Percentiles rank a stretch among this genome's conserved stretches.
These are phyloP conservation scores for Dinothrombium tinctorium DNA, from an alignment of 1,140 invertebrate genomes.

Conservation along the genomic window DNA sequence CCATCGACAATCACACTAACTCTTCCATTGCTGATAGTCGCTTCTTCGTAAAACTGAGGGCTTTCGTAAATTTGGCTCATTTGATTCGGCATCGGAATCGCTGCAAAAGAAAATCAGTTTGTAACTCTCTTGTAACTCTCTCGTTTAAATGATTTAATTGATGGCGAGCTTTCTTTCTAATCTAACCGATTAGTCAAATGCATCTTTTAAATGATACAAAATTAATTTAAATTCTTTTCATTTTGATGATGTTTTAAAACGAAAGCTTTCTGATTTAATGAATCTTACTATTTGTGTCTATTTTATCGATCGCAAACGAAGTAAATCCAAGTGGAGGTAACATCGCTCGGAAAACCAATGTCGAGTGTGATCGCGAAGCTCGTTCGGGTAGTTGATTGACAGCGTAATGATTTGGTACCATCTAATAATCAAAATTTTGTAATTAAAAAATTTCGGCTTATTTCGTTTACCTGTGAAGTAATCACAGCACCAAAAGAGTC, in stretches of 20 bases:
- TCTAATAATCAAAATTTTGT: slow-evolving; percentile 11
- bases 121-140: too few relatives aligned
- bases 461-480: slow-evolving; percentile 3
- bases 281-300: background rate
- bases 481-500: slow-evolving; percentile 27
- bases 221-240: too few relatives aligned
- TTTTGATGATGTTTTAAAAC: too few relatives aligned
- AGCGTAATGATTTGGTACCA: slow-evolving; percentile 15
- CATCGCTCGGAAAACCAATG: slow-evolving; percentile 20
- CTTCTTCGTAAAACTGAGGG: slow-evolving; percentile 2
- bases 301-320: slow-evolving; percentile 19
- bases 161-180: too few relatives aligned
- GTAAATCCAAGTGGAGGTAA: slow-evolving; percentile 26
- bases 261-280: too few relatives aligned
- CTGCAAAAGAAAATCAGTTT: too few relatives aligned
- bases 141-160: too few relatives aligned
- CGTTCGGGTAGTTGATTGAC: background rate
- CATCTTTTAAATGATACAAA: too few relatives aligned
- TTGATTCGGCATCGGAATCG: too few relatives aligned
- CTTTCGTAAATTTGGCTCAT: too few relatives aligned
- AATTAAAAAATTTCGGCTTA: background rate
- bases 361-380: background rate
- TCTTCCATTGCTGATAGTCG: slow-evolving; percentile 5
- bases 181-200: too few relatives aligned
- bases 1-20: slow-evolving; percentile 17